Base-by-base conservation (phyloP, 2,797 vertebrate species). In the Mus spretus region DNA sequence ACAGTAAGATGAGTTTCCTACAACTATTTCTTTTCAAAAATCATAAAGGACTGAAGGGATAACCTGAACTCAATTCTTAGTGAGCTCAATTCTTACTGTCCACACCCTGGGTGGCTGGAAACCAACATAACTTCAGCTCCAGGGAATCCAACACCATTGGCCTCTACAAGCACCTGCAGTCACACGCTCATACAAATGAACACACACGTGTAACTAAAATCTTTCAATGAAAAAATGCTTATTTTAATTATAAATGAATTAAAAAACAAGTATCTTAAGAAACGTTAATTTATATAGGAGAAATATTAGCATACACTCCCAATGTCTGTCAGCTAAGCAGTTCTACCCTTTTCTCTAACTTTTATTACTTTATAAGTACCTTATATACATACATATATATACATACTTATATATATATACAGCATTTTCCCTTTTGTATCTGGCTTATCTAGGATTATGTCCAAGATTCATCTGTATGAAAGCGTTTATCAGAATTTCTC, bases 341-440 rank as follows among this genome's bases (percentile, higher is more conserved):
- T 57, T 70, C 22, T 31, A 81, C 53, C 80, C 55, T 87, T 24
- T 50, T 61, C 55, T 75, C 67, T 89, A n/a, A 67, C 28, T 88
- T 15, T 79, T 59, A 93, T 28, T 87, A 86, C 17, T 50, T 31
- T 63, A 87, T 63, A 87, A 8, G 17, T 55, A 74, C 11, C 55
- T 72, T 55, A 40, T 24, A 17, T 55, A 80, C 89, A 17, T 61
- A n/a, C n/a, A n/a, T n/a, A n/a, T n/a, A n/a, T n/a, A n/a, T n/a
- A n/a, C n/a, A n/a, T n/a, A n/a, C n/a, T n/a, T n/a, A n/a, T n/a
- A n/a, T n/a, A n/a, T n/a, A n/a, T 55, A 87, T 3, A 77, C 3
- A 44, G 12, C 6, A 80, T 47, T 82, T 90, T 79, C 75, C 28
- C 89, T 93, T 96, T 53, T 74, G 37, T 57, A 13, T 88, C 85